A percentile compares a stretch with the other conserved stretches of the same genome.
Conservation (phyloP, 1,140 invertebrate species). For the Lordiphosa collinella region DNA sequence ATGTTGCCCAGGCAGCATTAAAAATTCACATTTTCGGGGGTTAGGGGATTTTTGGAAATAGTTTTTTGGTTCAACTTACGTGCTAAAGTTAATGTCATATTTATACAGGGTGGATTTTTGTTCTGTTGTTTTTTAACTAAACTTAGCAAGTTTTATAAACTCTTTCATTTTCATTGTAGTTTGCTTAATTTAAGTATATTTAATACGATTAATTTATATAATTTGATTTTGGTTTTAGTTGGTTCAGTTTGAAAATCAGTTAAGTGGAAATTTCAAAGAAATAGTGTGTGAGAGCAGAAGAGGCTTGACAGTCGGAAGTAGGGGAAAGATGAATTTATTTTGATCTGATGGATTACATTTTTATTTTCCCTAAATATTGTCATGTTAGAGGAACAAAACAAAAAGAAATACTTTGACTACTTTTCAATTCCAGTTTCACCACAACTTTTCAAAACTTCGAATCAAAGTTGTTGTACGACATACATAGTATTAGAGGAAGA, state of each 20-base stretch:
- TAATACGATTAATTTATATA: slow-evolving; percentile 11
- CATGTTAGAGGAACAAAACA: no score
- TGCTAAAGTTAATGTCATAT: slow-evolving; percentile 56
- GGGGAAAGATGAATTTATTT: neutral
- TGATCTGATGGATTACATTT: no score
- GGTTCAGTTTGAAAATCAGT: slow-evolving; percentile 12
- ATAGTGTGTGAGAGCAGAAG: neutral
- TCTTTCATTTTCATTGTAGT: slow-evolving; percentile 36
- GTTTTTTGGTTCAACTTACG: slow-evolving; percentile 42
- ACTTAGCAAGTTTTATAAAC: slow-evolving; percentile 66
- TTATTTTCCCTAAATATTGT: no score
- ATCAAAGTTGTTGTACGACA: no score
- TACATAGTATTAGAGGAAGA: no score
- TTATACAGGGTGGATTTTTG: slow-evolving; percentile 49
- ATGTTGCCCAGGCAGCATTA: slow-evolving; percentile 5
- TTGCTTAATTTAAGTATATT: slow-evolving; percentile 27
- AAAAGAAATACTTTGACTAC: no score
- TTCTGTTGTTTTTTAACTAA: slow-evolving; percentile 30
- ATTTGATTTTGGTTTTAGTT: slow-evolving; percentile 18
- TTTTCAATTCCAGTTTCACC: no score
- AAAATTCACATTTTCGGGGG: slow-evolving; percentile 16
- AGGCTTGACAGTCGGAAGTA: neutral
- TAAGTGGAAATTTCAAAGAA: neutral
- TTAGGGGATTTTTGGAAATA: slow-evolving; percentile 12
- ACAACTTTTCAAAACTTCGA: no score